Conservation (phyloP, 2,113 vertebrate genomes). For the Nothobranchius furzeri region DNA sequence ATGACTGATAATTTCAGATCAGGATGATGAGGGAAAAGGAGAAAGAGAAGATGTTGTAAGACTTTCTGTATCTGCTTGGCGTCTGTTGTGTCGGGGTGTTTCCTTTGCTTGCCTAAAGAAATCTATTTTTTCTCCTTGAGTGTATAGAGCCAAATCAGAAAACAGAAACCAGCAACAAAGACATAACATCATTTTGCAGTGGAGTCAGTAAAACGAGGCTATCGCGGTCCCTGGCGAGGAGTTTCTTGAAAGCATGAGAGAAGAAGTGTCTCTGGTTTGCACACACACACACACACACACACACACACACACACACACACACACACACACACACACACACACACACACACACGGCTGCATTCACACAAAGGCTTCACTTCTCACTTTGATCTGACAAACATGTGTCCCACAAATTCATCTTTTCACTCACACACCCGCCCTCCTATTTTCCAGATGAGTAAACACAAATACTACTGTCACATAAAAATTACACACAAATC, state of each 20-base stretch:
- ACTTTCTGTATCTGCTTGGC: slow-evolving; percentile 55
- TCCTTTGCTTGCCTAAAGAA: slow-evolving; percentile 53
- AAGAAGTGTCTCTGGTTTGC: slow-evolving; percentile 28
- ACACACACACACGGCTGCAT: slow-evolving; percentile 9
- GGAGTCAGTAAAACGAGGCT: slow-evolving; percentile 39
- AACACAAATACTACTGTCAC: slow-evolving; percentile 11
- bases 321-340: slow-evolving; percentile 18
- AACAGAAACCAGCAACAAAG: slow-evolving; percentile 51
- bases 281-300: slow-evolving; percentile 13
- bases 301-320: slow-evolving; percentile 22
- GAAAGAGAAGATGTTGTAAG: slow-evolving; percentile 34
- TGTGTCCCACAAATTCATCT: slow-evolving; percentile 27
- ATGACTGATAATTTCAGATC: slow-evolving; percentile 37
- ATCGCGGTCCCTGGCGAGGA: slow-evolving; percentile 42
- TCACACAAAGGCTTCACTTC: slow-evolving; percentile 10
- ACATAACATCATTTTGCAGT: slow-evolving; percentile 41
- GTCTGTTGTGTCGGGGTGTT: slow-evolving; percentile 53
- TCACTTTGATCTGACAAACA: slow-evolving; percentile 39
- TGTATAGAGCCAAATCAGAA: slow-evolving; percentile 43
- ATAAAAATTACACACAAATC: slow-evolving; percentile 24
- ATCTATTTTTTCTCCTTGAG: slow-evolving; percentile 44
- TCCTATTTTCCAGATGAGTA: slow-evolving; percentile 2
- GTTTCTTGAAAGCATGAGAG: slow-evolving; percentile 43
- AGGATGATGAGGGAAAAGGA: slow-evolving; percentile 14
- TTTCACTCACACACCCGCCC: neutral